Evolutionary conservation across 2,113 vertebrate genomes (phyloP).

Genomic region (Neotoma lepida): DNA sequence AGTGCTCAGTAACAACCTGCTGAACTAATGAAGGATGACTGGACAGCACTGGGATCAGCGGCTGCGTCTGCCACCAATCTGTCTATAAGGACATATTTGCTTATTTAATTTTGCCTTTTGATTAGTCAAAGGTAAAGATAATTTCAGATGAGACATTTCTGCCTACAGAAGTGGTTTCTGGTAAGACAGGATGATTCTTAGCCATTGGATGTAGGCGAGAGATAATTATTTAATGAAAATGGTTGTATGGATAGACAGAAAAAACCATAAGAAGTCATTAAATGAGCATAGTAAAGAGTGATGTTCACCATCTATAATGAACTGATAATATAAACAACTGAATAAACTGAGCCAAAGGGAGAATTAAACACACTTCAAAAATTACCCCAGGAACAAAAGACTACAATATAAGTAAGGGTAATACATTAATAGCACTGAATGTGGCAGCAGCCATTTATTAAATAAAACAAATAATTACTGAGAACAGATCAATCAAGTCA

Average conservation of each 20-base stretch:
- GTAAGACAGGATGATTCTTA: neutral
- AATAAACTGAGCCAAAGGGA: neutral
- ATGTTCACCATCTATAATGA: neutral
- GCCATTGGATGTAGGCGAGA: neutral
- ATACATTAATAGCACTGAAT: neutral
- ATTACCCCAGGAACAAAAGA: neutral
- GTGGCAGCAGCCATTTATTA: neutral
- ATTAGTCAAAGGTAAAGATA: neutral
- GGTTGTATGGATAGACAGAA: neutral
- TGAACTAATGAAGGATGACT: neutral
- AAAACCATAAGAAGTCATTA: neutral
- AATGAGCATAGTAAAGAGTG: neutral
- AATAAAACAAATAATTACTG: slow-evolving; percentile 6
- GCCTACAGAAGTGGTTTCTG: neutral
- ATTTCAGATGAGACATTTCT: neutral
- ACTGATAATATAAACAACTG: neutral
- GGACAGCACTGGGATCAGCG: too few species aligned
- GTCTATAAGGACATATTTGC: neutral
- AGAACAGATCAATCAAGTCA: neutral
- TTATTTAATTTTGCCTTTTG: neutral
- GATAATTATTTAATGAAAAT: neutral
- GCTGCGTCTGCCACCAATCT: neutral
- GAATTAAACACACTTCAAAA: neutral
- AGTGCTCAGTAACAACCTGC: neutral
- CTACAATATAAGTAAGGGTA: neutral